Base-by-base conservation (phyloP, 2,888 invertebrate genomes). In the Brachyopa scutellaris region DNA sequence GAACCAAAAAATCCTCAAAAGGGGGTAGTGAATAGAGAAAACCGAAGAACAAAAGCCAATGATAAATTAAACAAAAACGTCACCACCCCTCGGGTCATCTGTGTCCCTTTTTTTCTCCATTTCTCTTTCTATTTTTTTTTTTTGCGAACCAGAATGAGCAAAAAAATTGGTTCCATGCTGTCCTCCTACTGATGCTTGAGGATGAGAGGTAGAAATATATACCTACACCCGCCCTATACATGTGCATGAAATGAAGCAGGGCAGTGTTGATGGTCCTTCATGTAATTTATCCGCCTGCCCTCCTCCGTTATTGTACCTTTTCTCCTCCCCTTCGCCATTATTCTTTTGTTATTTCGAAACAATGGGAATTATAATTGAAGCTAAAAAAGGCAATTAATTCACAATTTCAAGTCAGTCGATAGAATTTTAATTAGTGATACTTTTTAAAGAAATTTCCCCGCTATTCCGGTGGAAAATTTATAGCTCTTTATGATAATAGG, bases 361-460 rank as follows among this genome's bases (percentile, higher is more conserved):
- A 77, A 77, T 77, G 62, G 47, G 11, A 55, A 55, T 47, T 77
- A 77, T 77, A 77, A 69, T 70, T 77, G 77, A 70, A 70, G 53
- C 33, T 66, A 77, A 70, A 77, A 77, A 70, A 77, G 53, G 62
- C 70, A 69, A 77, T 77, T 77, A 77, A 70, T 77, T 77, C 70
- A 62, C 77, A 70, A 62, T 77, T 77, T 40, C 62, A 51, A 67
- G 70, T 62, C 61, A 77, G 70, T 62, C 55, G 70, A 70, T 62
- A 70, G 55, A 77, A 77, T 77, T 69, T 77, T 77, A 69, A 77
- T 77, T 77, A 77, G 70, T 45, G 38, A 70, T 47, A 62, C 55
- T 62, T 77, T 76, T 23, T 31, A 15, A 15, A n/a, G n/a, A 13
- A 57, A 66, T 45, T 26, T 23, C 29, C 17, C 11, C 36, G n/a